Evolutionary conservation across 1,140 invertebrate species (phyloP).

Genomic region (Sogatella furcifera): DNA sequence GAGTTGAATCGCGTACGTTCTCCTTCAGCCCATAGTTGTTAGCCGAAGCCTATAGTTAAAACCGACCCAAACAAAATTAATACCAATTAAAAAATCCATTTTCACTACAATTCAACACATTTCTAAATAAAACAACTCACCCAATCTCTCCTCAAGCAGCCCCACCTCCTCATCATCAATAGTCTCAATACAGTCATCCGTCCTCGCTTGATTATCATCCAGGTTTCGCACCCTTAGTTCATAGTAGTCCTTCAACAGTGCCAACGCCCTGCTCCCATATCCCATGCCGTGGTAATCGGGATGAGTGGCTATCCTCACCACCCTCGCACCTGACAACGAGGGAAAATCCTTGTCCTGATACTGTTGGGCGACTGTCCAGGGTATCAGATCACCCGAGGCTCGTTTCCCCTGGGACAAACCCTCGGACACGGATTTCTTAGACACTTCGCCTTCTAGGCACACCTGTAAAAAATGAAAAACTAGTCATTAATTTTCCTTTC

Average conservation of each 20-base stretch:
- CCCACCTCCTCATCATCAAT: conserved; percentile 43
- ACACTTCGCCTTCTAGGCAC: conserved; percentile 91
- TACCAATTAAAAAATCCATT: neutral
- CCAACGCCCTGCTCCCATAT: conserved; percentile 79
- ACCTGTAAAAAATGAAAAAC: too few species aligned
- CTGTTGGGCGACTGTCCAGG: conserved; percentile 96
- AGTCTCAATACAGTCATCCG: conserved; percentile 36
- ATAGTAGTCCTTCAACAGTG: conserved; percentile 82
- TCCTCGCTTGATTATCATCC: conserved; percentile 33
- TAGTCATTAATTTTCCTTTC: too few species aligned
- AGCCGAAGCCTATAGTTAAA: too few species aligned
- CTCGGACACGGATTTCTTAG: conserved; percentile 63
- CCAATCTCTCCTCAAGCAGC: conserved; percentile 49
- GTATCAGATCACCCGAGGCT: conserved; percentile 92
- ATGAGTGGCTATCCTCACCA: conserved; percentile 96
- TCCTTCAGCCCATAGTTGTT: too few species aligned
- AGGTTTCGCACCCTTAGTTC: conserved; percentile 64
- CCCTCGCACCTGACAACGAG: conserved; percentile 75
- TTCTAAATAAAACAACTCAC: conserved; percentile 28
- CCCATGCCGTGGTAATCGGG: conserved; percentile 97
- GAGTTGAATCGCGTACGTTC: too few species aligned
- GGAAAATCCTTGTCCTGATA: conserved; percentile 92
- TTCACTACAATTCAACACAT: too few species aligned
- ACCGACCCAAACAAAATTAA: too few species aligned
- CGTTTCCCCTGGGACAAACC: conserved; percentile 74